phyloP scores from a whole-genome alignment of 2,888 invertebrate genomes.

The Stenchaetothrips biformis region DNA sequence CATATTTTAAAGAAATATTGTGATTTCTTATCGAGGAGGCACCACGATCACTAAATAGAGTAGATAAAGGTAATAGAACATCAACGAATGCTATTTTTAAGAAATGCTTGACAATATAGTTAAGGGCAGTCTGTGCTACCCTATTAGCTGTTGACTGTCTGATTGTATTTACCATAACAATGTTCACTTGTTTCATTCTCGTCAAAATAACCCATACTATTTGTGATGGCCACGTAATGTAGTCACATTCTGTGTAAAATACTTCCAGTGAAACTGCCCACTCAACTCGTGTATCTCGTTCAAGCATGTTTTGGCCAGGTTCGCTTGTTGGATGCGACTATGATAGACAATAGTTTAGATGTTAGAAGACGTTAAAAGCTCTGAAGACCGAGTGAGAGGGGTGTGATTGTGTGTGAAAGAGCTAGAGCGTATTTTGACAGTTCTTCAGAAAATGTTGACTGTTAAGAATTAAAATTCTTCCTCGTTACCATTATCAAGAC shows the following conservation, averaged over 20 bases:
- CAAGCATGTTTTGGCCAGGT: slow-evolving; percentile 14
- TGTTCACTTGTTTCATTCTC: slow-evolving; percentile 12
- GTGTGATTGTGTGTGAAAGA: slow-evolving; percentile 23
- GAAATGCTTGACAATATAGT: slow-evolving; percentile 23
- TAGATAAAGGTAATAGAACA: slow-evolving; percentile 22
- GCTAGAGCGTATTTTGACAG: slow-evolving; percentile 7
- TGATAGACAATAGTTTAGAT: slow-evolving; percentile 19
- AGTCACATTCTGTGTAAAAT: slow-evolving; percentile 13
- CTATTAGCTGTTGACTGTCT: slow-evolving; percentile 16
- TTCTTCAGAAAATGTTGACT: neutral
- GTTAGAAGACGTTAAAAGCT: neutral
- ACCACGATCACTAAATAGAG: slow-evolving; percentile 22
- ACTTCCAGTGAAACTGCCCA: slow-evolving; percentile 23
- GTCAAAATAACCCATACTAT: slow-evolving; percentile 1
- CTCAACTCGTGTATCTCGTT: slow-evolving; percentile 16
- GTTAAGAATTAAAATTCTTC: slow-evolving; percentile 11
- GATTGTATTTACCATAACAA: slow-evolving; percentile 17
- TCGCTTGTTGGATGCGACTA: slow-evolving; percentile 16
- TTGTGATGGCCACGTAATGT: slow-evolving; percentile 2
- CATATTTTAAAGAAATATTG: slow-evolving; percentile 25
- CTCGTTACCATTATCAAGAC: slow-evolving; percentile 6
- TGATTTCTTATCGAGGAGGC: slow-evolving; percentile 20
- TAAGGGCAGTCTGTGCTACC: slow-evolving; percentile 19
- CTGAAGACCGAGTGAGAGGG: neutral
- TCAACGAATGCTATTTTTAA: slow-evolving; percentile 21